A percentile compares a stretch with the other conserved stretches of the same genome.
These are phyloP conservation scores for Saccopteryx leptura DNA, from an alignment of 2,113 vertebrate species.

Conservation along the genomic window DNA sequence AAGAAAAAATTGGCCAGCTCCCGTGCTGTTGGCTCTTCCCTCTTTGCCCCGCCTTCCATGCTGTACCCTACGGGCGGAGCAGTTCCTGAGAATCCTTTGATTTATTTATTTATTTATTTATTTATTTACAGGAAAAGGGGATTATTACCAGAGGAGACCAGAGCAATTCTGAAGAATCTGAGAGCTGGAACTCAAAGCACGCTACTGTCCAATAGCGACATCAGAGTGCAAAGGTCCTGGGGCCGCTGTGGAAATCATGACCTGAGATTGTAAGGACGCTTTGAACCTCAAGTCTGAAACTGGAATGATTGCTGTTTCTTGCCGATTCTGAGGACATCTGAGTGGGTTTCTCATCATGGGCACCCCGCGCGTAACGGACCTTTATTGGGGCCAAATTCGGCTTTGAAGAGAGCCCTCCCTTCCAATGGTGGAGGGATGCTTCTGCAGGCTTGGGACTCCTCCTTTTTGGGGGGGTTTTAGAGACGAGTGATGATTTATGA, in stretches of 20 bases:
- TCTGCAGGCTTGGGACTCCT: constrained; percentile 16
- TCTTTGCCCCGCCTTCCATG: neutral
- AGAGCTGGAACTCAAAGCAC: fast-evolving
- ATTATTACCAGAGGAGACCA: neutral
- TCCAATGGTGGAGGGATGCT: neutral
- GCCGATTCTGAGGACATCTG: neutral
- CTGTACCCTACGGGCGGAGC: constrained; percentile 14
- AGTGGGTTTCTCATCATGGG: neutral
- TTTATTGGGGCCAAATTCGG: neutral
- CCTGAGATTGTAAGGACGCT: neutral
- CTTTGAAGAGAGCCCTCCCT: constrained; percentile 51
- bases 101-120: no score
- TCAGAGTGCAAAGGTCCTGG: fast-evolving
- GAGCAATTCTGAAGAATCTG: neutral
- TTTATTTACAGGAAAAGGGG: neutral
- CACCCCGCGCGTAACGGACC: neutral
- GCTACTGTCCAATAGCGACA: fast-evolving
- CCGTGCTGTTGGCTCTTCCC: neutral
- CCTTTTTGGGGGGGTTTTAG: neutral
- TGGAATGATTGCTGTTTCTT: neutral
- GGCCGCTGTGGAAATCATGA: neutral
- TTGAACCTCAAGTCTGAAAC: constrained; percentile 27
- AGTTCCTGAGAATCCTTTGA: neutral
- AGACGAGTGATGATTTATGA: constrained; percentile 71
- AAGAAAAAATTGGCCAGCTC: constrained; percentile 52